phyloP scores from a whole-genome alignment of 2,113 vertebrate genomes.

The Papio anubis region DNA sequence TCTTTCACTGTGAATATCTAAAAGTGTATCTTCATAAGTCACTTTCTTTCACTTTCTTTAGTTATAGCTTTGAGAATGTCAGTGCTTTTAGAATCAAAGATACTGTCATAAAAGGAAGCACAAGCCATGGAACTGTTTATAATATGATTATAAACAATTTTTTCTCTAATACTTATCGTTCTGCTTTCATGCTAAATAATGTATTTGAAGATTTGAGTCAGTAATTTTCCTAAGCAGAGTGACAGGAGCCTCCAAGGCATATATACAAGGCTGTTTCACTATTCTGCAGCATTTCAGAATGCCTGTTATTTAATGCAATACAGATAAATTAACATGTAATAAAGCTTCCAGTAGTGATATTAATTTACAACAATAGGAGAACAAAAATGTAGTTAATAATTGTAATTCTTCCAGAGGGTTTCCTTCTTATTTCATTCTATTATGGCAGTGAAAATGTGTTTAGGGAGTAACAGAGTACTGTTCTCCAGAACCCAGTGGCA shows the following conservation, averaged over 20 bases:
- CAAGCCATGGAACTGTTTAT: not conserved
- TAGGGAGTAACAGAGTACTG: not conserved
- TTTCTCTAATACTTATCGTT: not conserved
- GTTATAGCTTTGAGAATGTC: not conserved
- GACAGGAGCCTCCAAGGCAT: not conserved
- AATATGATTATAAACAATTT: not conserved
- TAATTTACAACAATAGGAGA: not conserved
- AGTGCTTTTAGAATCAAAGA: constrained; percentile 32
- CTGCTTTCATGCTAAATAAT: constrained; percentile 22
- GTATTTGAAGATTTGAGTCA: not conserved
- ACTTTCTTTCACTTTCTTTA: constrained; percentile 13
- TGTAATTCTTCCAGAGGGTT: not conserved
- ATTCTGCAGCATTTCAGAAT: not conserved
- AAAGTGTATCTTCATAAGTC: not conserved
- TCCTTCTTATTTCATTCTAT: constrained; percentile 13
- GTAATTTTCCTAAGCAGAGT: not conserved
- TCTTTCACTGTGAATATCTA: not conserved
- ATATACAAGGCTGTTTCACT: not conserved
- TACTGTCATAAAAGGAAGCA: not conserved
- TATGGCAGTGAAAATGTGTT: not conserved
- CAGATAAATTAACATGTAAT: not conserved
- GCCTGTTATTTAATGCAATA: not conserved
- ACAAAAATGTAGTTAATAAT: not conserved
- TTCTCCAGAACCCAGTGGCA: not conserved
- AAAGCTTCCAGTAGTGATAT: not conserved